Base-by-base conservation (phyloP, 1,140 invertebrate species). In the Triops longicaudatus region DNA sequence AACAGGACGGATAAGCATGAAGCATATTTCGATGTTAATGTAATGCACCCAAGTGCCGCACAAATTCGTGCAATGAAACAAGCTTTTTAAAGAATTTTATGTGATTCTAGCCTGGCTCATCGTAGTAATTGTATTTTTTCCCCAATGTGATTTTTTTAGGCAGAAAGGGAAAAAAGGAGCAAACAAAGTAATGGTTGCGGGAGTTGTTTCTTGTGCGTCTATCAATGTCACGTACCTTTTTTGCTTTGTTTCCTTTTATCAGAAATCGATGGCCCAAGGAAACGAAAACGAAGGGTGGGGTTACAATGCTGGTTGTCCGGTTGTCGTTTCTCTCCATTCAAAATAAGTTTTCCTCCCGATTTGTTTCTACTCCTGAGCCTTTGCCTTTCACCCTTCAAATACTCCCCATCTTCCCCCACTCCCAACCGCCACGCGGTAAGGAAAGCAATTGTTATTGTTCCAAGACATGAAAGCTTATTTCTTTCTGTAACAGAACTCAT, bases 101-200 rank as follows among this genome's bases (percentile, higher is more conserved):
- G 50, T 63, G 17, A 22, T 63, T 63, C 50, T 63, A 22, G 14
- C 22, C 50, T 63, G 50, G 50, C 50, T 63, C 50, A 63, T 63
- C 50, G 50, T n/a, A n/a, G 50, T 63, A 63, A 63, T 63, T 63
- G 50, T 63, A 63, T 63, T 63, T 63, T 63, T 63, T n/a, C n/a
- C 44, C n/a, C 50, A 6, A 17, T 63, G 50, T n/a, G 10, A 4
- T 17, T 63, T 22, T 22, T 7, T 17, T n/a, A n/a, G n/a, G 6
- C 17, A 63, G 14, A 17, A 44, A 44, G 17, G 17, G 50, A 63
- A 63, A 63, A n/a, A 22, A 63, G 50, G 50, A n/a, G 50, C 50
- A 63, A 63, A 63, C 50, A 63, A 63, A 63, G 50, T n/a, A 63
- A 63, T 63, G 50, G 50, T 63, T 22, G 50, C 50, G 50, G 50